Evolutionary conservation across 2,888 invertebrate species (phyloP).

Genomic region (Synergus itoensis): DNA sequence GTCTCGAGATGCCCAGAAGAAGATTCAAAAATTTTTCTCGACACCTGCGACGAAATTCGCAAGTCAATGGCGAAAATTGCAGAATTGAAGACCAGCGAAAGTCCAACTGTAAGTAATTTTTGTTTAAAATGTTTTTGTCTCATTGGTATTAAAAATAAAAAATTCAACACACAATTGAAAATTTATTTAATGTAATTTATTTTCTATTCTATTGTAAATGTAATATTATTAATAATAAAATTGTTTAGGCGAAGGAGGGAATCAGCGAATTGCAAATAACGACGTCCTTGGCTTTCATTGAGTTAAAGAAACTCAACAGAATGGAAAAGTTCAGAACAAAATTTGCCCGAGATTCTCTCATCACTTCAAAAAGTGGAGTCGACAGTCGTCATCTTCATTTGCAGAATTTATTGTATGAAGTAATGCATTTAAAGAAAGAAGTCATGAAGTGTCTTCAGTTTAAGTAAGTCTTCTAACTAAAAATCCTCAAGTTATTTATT

Average conservation of each 20-base stretch:
- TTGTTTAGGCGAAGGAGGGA: conserved; percentile 80
- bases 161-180: background rate
- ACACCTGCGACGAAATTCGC: conserved; percentile 86
- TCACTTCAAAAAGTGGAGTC: conserved; percentile 91
- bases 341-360: conserved; percentile 88
- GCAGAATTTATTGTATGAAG: conserved; percentile 96
- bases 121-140: background rate
- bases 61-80: conserved; percentile 85
- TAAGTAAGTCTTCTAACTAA: conserved; percentile 81
- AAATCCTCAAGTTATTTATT: conserved; percentile 46
- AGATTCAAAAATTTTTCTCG: conserved; percentile 84
- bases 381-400: conserved; percentile 94
- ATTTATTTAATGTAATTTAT: background rate
- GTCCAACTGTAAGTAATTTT: conserved; percentile 79
- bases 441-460: conserved; percentile 97
- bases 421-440: conserved; percentile 95
- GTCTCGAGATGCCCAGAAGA: conserved; percentile 82
- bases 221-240: background rate
- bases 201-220: background rate
- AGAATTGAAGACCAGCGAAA: conserved; percentile 82
- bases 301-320: conserved; percentile 93
- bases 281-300: conserved; percentile 88
- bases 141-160: background rate
- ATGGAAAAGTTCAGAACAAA: conserved; percentile 93
- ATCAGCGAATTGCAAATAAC: conserved; percentile 85